phyloP scores from a whole-genome alignment of 2,113 vertebrate species.

The Thermophis baileyi region DNA sequence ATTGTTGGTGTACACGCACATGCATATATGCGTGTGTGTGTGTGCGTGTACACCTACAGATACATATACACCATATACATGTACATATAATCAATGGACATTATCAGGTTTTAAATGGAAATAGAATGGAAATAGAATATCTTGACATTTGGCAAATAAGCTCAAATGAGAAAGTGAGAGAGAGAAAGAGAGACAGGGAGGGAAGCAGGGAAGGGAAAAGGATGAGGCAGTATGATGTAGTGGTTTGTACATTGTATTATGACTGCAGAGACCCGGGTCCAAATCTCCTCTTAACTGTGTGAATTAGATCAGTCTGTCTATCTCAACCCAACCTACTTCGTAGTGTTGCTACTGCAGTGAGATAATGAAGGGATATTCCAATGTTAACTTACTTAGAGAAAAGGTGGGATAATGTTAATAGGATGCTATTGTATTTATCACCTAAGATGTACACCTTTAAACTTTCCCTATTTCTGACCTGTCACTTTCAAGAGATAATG shows the following conservation, averaged over 20 bases:
- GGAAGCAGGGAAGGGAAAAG: neutral
- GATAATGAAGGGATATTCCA: neutral
- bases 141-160: neutral
- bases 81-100: neutral
- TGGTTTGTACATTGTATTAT: neutral
- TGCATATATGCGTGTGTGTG: too few relatives aligned
- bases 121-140: neutral
- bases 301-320: neutral
- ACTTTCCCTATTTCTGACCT: neutral
- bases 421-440: neutral
- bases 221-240: neutral
- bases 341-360: neutral
- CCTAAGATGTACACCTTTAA: neutral
- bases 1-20: too few relatives aligned
- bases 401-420: neutral
- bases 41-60: neutral
- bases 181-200: too few relatives aligned
- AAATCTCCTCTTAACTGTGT: neutral
- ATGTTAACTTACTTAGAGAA: neutral
- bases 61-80: too few relatives aligned
- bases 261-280: neutral
- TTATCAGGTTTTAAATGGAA: neutral
- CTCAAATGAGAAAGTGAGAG: neutral
- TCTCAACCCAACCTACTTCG: neutral
- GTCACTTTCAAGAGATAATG: neutral